phyloP scores from a whole-genome alignment of 1,140 invertebrate species.

The Homarus americanus region DNA sequence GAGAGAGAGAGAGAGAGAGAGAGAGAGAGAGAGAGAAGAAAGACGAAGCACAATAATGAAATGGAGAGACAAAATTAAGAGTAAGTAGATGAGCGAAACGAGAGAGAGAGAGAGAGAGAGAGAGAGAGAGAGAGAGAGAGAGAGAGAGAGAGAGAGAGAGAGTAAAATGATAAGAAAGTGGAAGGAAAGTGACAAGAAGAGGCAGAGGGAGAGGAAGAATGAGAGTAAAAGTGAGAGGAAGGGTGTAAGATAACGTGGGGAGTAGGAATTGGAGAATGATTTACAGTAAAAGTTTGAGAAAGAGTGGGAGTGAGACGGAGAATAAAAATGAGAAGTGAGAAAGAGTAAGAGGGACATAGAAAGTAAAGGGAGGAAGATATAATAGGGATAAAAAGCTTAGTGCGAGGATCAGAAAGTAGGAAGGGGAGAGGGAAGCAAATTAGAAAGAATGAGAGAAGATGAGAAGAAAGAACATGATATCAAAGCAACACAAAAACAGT shows the following conservation, averaged over 20 bases:
- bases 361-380: background rate
- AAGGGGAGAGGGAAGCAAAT: background rate
- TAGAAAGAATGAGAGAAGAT: background rate
- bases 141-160: conserved; percentile 32
- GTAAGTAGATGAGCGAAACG: background rate
- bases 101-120: background rate
- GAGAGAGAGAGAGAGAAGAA: background rate
- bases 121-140: conserved; percentile 5
- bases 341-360: too few relatives aligned
- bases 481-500: background rate
- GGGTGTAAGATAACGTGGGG: conserved; percentile 12
- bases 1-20: background rate
- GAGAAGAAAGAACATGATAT: background rate
- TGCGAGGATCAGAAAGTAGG: too few relatives aligned
- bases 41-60: too few relatives aligned
- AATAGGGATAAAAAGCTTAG: background rate
- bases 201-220: background rate
- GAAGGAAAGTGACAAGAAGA: conserved; percentile 2
- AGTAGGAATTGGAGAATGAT: too few relatives aligned
- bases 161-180: too few relatives aligned
- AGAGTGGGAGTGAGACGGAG: too few relatives aligned
- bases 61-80: too few relatives aligned
- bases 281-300: too few relatives aligned
- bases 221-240: conserved; percentile 24
- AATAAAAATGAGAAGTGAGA: too few relatives aligned